phyloP scores from a whole-genome alignment of 2,888 invertebrate species.

The Microchrysa polita region DNA sequence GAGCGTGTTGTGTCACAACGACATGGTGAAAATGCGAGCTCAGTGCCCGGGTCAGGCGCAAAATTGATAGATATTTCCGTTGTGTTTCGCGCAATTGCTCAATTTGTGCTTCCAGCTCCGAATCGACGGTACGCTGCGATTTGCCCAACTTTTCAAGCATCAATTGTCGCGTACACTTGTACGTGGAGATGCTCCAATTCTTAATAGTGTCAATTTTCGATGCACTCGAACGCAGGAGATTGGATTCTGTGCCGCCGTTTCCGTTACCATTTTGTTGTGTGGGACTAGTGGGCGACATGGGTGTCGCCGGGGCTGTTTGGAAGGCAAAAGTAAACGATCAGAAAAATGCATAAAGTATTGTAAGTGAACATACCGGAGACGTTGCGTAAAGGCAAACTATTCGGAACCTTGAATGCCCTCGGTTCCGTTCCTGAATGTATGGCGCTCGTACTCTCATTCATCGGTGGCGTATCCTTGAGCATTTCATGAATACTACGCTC shows the following conservation, averaged over 20 bases:
- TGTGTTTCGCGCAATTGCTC: slow-evolving; percentile 93
- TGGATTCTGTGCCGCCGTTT: slow-evolving; percentile 63
- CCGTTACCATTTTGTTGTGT: slow-evolving; percentile 67
- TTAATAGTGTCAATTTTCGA: slow-evolving; percentile 92
- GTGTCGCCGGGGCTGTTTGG: slow-evolving; percentile 65
- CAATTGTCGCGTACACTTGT: slow-evolving; percentile 96
- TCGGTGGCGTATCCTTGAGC: slow-evolving; percentile 83
- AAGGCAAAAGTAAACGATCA: neutral
- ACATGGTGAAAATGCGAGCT: slow-evolving; percentile 90
- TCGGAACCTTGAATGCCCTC: slow-evolving; percentile 71
- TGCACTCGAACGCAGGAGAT: slow-evolving; percentile 68
- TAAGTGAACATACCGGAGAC: slow-evolving; percentile 70
- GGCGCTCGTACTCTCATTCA: slow-evolving; percentile 79
- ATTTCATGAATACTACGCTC: slow-evolving; percentile 78
- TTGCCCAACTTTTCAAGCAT: slow-evolving; percentile 97
- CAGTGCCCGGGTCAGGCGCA: slow-evolving; percentile 85
- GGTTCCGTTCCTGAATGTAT: slow-evolving; percentile 80
- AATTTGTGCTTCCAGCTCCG: slow-evolving; percentile 94
- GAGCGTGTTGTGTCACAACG: slow-evolving; percentile 84
- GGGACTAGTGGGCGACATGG: slow-evolving; percentile 64
- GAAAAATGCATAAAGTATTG: neutral
- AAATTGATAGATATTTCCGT: slow-evolving; percentile 87
- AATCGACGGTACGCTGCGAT: slow-evolving; percentile 88
- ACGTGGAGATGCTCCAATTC: slow-evolving; percentile 98
- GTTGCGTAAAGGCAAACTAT: slow-evolving; percentile 76